Conservation (phyloP, 2,888 invertebrate genomes). For the Helleia helle region DNA sequence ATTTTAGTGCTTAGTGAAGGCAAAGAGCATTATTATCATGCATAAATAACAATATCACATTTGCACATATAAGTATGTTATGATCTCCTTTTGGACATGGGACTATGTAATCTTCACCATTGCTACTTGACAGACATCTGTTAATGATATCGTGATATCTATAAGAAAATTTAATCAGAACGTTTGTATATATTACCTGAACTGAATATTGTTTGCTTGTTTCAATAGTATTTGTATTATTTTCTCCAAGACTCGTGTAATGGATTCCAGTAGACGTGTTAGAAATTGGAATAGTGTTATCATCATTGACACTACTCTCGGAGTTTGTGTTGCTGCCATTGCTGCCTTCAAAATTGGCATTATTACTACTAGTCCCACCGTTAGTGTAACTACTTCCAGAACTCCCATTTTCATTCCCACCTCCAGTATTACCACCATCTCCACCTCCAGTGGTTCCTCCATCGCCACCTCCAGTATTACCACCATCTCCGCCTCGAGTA, state of each 20-base stretch:
- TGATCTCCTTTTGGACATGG: no score
- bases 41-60: no score
- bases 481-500: neutral
- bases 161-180: neutral
- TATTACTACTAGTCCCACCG: neutral
- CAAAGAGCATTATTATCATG: no score
- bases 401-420: neutral
- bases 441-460: neutral
- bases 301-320: neutral
- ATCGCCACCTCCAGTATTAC: neutral
- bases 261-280: neutral
- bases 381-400: neutral
- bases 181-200: neutral
- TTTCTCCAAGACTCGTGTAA: neutral
- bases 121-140: no score
- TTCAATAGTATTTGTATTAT: neutral
- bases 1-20: no score
- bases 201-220: constrained; percentile 3
- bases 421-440: neutral
- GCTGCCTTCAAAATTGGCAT: neutral
- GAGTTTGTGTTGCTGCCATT: neutral
- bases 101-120: no score
- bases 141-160: no score
- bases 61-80: no score
- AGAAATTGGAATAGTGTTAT: neutral